Conservation (phyloP, 2,113 vertebrate species). For the Bos indicus region DNA sequence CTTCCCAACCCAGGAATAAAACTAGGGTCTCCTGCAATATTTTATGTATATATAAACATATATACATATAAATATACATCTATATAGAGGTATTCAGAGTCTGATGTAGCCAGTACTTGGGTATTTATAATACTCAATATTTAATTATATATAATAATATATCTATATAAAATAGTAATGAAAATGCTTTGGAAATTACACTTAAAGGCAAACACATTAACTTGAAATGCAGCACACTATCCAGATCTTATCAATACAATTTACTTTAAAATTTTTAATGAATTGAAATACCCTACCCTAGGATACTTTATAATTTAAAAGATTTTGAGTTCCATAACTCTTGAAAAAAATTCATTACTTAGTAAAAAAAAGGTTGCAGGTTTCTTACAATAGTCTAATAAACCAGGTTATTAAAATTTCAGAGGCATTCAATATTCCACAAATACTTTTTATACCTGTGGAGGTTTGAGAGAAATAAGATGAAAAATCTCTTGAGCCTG, state of each 20-base stretch:
- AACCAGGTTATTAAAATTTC: slow-evolving; percentile 60
- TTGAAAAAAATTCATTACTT: slow-evolving; percentile 45
- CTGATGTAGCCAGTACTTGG: neutral
- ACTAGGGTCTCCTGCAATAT: neutral
- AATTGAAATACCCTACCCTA: neutral
- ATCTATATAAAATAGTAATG: neutral
- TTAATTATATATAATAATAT: neutral
- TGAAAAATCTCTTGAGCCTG: slow-evolving; percentile 48
- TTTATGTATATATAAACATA: neutral
- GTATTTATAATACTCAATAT: neutral
- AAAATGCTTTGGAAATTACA: neutral
- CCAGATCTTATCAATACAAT: neutral
- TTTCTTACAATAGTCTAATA: slow-evolving; percentile 47
- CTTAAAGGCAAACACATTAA: neutral
- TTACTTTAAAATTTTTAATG: slow-evolving; percentile 15
- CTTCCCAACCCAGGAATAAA: neutral
- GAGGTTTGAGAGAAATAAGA: slow-evolving; percentile 7
- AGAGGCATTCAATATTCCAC: slow-evolving; percentile 47
- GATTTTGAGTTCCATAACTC: slow-evolving; percentile 41
- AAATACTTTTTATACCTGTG: slow-evolving; percentile 49
- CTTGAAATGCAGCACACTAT: neutral
- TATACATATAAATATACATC: neutral
- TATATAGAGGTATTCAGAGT: neutral
- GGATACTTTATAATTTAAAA: neutral
- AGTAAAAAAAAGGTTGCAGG: slow-evolving; percentile 23